A percentile compares a stretch with the other conserved stretches of the same genome.
Conservation (phyloP, 2,113 vertebrate species). For the Scalopus aquaticus region DNA sequence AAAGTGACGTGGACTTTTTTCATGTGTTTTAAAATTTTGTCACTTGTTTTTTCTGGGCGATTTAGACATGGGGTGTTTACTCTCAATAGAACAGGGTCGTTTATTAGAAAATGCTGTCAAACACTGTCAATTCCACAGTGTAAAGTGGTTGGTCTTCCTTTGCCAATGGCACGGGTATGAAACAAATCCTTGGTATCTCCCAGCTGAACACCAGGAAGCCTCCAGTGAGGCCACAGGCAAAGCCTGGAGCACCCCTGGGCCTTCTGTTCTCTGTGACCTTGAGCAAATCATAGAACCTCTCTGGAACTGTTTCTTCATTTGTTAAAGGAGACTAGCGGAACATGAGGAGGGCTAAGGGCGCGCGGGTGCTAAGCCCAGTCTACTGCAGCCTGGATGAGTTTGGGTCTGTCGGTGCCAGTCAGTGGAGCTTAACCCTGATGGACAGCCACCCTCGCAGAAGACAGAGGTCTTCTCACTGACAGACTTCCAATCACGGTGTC, state of each 20-base stretch:
- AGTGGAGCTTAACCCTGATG: background rate
- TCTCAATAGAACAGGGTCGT: background rate
- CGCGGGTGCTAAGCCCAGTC: rapidly evolving
- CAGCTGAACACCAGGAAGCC: background rate
- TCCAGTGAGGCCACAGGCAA: rapidly evolving
- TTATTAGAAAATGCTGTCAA: background rate
- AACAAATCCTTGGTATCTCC: background rate
- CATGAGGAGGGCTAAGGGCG: background rate
- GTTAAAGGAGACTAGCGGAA: background rate
- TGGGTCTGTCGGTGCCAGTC: background rate
- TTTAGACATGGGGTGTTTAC: background rate
- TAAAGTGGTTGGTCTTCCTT: background rate
- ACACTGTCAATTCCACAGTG: background rate
- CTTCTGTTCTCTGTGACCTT: background rate
- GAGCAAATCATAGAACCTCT: background rate
- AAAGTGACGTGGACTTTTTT: background rate
- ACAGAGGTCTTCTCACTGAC: background rate
- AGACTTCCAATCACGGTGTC: background rate
- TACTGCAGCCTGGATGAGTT: rapidly evolving
- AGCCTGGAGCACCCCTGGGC: background rate
- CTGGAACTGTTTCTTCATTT: background rate
- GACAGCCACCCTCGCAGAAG: background rate
- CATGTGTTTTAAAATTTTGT: background rate
- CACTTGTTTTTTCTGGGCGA: background rate
- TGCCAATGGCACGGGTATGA: background rate